Base-by-base conservation (phyloP, 2,888 invertebrate species). In the Portevinia maculata region DNA sequence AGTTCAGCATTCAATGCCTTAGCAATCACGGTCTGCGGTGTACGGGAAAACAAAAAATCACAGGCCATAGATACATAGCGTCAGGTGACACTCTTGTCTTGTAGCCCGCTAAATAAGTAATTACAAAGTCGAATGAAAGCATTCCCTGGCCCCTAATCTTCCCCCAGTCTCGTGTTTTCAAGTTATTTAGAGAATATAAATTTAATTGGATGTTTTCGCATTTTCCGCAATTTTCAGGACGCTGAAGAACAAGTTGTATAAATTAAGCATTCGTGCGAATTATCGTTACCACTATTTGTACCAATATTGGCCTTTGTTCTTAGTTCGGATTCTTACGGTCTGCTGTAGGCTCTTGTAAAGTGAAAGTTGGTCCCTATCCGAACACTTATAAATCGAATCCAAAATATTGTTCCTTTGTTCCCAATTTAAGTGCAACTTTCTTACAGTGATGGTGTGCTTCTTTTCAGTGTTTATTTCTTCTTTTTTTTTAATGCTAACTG, bases 331-430 rank as follows among this genome's bases (percentile, higher is more conserved):
- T 8, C 9, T 9, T 32, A 11, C 39, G 48, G 8, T 9, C 9
- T 62, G 48, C 32, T 6, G 5, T 17, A 34, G 34, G 46, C 19
- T 46, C 6, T 15, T 15, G 34, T 11, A 17, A 34, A 62, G 62
- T 62, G 48, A 62, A 62, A 62, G 62, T 62, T 9, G 21, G 46
- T 13, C 30, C 46, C 19, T 6, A 32, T 30, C 15, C 6, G 6
- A 19, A 8, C 8, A 30, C 19, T 44, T 60, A 11, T 7, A 59
- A 44, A 21, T 19, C 32, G n/a, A 46, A 60, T 46, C 19, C 15
- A 6, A 46, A 19, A 9, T 3, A 21, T 8, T 19, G 30, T 11
- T 7, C 3, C 53, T 55, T 24, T 39, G 21, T 44, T 48, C 13
- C 21, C 15, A 53, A 3, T 3, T 13, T 8, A 1, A 13, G n/a